Percentiles rank a stretch among this genome's conserved stretches.
Conservation (phyloP, 2,113 vertebrate genomes). For the Oreochromis aureus region DNA sequence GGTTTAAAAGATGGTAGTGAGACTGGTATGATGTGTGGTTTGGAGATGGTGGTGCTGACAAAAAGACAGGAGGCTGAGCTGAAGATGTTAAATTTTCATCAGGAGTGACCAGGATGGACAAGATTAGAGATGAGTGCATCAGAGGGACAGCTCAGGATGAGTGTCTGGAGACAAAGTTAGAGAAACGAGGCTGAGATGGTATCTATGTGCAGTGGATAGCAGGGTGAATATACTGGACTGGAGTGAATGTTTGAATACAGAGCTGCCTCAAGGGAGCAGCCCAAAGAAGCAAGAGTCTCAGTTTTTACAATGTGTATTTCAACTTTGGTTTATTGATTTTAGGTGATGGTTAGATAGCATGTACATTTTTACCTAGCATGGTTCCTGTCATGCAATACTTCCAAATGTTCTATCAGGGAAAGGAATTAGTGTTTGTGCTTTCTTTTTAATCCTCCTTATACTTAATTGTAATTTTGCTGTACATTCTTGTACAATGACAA, state of each 20-base stretch:
- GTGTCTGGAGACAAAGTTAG: no score
- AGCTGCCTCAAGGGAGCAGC: no score
- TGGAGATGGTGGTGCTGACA: fast-evolving
- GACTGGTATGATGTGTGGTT: background rate
- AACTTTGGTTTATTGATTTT: background rate
- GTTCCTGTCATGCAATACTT: background rate
- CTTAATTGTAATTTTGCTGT: background rate
- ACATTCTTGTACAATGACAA: background rate
- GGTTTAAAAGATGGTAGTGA: background rate
- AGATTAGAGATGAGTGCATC: background rate
- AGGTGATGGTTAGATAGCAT: fast-evolving
- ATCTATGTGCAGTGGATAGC: no score
- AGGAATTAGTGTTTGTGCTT: background rate
- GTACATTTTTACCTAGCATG: background rate
- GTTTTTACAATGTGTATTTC: background rate
- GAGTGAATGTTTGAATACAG: no score
- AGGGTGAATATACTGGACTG: no score
- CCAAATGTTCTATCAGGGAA: background rate
- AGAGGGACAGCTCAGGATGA: no score
- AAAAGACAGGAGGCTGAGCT: background rate
- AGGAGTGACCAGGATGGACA: background rate
- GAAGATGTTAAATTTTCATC: background rate
- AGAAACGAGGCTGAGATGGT: no score
- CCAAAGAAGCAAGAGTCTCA: no score
- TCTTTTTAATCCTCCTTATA: fast-evolving